A percentile compares a stretch with the other conserved stretches of the same genome.
Conservation (phyloP, 2,888 invertebrate genomes). For the Gari tellinella region DNA sequence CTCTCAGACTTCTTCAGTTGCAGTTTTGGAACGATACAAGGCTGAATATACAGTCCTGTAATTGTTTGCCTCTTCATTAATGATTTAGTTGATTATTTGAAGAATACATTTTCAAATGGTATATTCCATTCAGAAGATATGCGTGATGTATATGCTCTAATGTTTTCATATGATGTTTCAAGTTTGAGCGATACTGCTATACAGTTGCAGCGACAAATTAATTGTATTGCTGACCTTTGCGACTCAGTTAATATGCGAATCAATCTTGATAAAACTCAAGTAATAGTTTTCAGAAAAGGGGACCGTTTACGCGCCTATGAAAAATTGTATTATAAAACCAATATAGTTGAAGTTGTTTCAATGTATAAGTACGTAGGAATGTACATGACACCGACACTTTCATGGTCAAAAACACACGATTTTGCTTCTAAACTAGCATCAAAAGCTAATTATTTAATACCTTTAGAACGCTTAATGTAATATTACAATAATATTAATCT, state of each 20-base stretch:
- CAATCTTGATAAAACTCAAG: conserved; percentile 10
- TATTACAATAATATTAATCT: no score
- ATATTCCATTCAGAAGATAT: background rate
- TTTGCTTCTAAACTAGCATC: background rate
- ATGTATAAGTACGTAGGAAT: no score
- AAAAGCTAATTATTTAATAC: no score
- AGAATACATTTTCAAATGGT: no score
- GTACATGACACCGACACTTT: background rate
- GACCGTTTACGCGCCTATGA: background rate
- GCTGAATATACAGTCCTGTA: no score
- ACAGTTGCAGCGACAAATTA: background rate
- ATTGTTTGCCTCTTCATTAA: conserved; percentile 3
- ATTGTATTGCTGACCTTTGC: background rate
- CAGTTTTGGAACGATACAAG: background rate
- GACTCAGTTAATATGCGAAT: background rate
- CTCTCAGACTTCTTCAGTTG: background rate
- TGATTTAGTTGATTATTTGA: conserved; percentile 1
- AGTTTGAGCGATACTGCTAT: conserved; percentile 1
- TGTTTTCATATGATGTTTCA: conserved; percentile 2
- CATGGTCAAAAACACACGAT: background rate
- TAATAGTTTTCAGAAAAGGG: no score
- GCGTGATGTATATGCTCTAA: background rate
- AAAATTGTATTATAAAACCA: background rate
- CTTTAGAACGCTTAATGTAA: no score
- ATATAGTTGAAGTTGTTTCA: no score